Evolutionary conservation across 2,797 vertebrate genomes (phyloP).

Genomic region (Margarornis squamiger): DNA sequence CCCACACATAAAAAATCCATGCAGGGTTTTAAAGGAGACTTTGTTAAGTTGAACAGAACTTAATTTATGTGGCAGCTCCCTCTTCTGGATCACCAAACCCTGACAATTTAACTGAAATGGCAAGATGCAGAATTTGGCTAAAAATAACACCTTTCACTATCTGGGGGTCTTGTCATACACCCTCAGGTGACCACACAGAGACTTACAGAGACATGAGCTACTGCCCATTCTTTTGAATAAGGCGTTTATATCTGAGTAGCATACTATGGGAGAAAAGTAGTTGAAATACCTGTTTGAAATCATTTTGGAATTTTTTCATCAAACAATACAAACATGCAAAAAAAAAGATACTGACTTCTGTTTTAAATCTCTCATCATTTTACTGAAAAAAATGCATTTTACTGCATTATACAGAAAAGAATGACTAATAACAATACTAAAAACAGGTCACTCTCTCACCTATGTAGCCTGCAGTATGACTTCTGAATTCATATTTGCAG

Average conservation of each 20-base stretch:
- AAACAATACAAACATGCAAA: background rate
- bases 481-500: background rate
- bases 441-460: background rate
- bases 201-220: background rate
- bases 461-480: background rate
- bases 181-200: background rate
- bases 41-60: background rate
- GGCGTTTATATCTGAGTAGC: background rate
- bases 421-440: background rate
- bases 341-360: background rate
- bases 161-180: background rate
- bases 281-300: background rate
- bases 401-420: background rate
- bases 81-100: conserved; percentile 46
- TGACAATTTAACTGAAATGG: background rate
- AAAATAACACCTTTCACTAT: background rate
- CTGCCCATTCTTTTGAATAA: background rate
- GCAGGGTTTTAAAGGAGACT: background rate
- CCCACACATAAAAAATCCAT: too few species aligned
- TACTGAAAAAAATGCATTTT: background rate
- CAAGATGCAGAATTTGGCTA: background rate
- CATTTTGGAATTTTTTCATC: background rate
- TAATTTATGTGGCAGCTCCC: conserved; percentile 59
- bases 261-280: background rate
- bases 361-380: background rate